Conservation (phyloP, 2,113 vertebrate genomes). For the Pangasianodon hypophthalmus region DNA sequence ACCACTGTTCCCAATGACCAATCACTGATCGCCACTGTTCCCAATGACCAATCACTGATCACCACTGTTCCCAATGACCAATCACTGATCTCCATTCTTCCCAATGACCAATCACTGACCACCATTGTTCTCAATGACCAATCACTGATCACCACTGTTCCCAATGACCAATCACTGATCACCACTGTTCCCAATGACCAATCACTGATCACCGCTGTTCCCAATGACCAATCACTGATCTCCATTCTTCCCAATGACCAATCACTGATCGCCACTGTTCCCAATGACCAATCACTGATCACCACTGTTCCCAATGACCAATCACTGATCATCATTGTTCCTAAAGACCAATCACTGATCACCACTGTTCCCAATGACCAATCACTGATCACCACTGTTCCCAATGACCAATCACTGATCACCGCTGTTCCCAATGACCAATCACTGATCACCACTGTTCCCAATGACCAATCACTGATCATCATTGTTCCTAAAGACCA, state of each 20-base stretch:
- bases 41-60: no score
- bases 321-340: background rate
- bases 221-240: background rate
- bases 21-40: background rate
- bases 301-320: background rate
- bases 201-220: background rate
- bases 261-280: background rate
- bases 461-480: background rate
- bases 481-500: no score
- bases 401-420: background rate
- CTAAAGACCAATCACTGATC: background rate
- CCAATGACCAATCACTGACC: background rate
- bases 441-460: background rate
- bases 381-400: background rate
- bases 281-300: background rate
- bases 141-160: background rate
- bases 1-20: background rate
- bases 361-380: background rate
- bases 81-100: no score
- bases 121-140: background rate
- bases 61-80: background rate
- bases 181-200: background rate
- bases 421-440: background rate
- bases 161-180: background rate
- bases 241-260: background rate